Evolutionary conservation across 1,140 invertebrate genomes (phyloP), one percentile per base, ranked within the genome.

Genomic region (Sycophila sp.): DNA sequence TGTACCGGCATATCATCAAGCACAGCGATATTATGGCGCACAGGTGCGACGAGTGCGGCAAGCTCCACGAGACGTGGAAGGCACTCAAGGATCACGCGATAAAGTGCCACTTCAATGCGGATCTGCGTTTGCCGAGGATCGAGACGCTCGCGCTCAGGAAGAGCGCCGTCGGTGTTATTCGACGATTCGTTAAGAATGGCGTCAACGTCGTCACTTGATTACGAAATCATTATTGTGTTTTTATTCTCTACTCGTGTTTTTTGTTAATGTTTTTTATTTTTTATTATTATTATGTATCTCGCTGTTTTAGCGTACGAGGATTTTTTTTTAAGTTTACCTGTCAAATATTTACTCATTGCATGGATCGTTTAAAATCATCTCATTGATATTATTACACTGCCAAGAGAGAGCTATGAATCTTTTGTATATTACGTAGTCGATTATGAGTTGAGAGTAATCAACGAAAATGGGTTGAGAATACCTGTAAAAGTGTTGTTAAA

Each of bases 171-270:
- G 51, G 30, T 8, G 47, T 56, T 3, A 38, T 66, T 10, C 26
- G 13, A 11, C 13, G 64, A 51, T 66, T 66, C 32, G 51, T 34
- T 36, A 56, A 56, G 36, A 66, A 66, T 24, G 64, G 64, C 8
- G 51, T 66, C 30, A 15, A 56, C 15, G 1, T 24, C 49, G 42
- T n/a, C n/a, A n/a, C n/a, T 22, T 63, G 17, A 26, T 62, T 47
- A 45, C 42, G 42, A 49, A 59, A 13, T 40, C 28, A 15, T 13
- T 40, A 3, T 6, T n/a, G 38, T 40, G 4, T 40, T 40, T 6
- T 40, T 40, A 3, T 40, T 40, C 11, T 40, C 11, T 40, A 3
- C 38, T 40, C 11, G 11, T 40, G 42, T 47, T 47, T 47, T 53
- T 53, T 53, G 8, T n/a, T 13, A 53, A 26, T 53, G 22, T 26